phyloP scores from a whole-genome alignment of 2,797 vertebrate species.

The Acanthurus tractus region DNA sequence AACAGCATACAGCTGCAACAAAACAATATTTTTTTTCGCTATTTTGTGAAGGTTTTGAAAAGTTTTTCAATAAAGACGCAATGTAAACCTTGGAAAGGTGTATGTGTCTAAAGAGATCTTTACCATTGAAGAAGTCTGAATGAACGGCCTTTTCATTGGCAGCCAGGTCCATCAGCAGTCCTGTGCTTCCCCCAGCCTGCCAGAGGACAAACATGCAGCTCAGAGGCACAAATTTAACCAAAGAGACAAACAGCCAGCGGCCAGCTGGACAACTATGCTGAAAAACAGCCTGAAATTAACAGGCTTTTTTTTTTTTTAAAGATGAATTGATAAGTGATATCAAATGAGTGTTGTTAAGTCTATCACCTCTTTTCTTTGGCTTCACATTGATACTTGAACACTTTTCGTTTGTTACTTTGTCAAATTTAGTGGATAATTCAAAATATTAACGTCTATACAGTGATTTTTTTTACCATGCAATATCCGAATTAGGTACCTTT shows the following conservation, averaged over 20 bases:
- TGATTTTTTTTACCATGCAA: too few species aligned
- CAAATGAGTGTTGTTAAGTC: too few species aligned
- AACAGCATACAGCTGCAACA: neutral
- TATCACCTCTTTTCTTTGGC: too few species aligned
- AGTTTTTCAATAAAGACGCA: too few species aligned
- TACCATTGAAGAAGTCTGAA: constrained; percentile 91
- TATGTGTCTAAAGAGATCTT: constrained; percentile 4
- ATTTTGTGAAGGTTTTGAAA: neutral
- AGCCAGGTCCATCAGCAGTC: constrained; percentile 83
- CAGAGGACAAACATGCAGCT: constrained; percentile 63
- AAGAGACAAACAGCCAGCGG: neutral
- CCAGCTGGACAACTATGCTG: neutral
- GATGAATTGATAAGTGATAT: too few species aligned
- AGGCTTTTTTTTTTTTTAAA: neutral
- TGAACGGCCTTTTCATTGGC: constrained; percentile 93
- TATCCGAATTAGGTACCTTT: too few species aligned
- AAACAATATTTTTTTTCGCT: neutral
- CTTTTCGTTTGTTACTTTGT: too few species aligned
- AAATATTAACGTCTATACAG: too few species aligned
- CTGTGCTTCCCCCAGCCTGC: constrained; percentile 87
- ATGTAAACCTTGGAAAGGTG: neutral
- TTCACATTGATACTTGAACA: too few species aligned
- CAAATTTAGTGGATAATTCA: too few species aligned
- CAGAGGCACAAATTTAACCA: constrained; percentile 24
- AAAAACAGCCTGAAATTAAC: neutral